A percentile compares a stretch with the other conserved stretches of the same genome.
Evolutionary conservation across 2,797 vertebrate genomes (phyloP).

Genomic region (Microchirus variegatus): DNA sequence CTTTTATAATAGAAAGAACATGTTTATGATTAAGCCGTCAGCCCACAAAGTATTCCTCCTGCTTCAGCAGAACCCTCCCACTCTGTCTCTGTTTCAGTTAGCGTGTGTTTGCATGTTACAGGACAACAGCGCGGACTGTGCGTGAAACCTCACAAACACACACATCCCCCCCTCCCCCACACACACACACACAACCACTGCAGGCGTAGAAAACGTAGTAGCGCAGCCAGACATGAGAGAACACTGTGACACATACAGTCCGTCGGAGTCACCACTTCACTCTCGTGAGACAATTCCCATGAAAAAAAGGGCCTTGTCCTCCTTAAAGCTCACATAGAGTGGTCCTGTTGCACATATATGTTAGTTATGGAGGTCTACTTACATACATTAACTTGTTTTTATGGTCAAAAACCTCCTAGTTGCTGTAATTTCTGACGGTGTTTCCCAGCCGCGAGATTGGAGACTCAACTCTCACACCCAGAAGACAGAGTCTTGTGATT

Average conservation of each 20-base stretch:
- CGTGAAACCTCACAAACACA: conserved; percentile 1
- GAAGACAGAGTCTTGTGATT: no score
- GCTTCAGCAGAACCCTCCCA: conserved; percentile 4
- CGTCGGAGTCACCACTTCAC: no score
- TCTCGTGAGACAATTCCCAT: no score
- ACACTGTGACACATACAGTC: not conserved
- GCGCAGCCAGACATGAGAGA: not conserved
- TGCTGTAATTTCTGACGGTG: no score
- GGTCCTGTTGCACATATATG: no score
- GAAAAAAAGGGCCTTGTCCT: no score
- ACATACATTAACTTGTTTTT: no score
- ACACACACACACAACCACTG: not conserved
- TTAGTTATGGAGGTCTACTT: no score
- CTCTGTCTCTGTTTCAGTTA: conserved; percentile 10
- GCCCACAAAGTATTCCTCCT: conserved; percentile 19
- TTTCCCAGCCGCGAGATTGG: no score
- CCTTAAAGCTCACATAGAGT: no score
- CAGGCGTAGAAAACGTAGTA: not conserved
- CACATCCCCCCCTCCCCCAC: not conserved
- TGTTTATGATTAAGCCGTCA: conserved; percentile 47
- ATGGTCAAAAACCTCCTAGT: no score
- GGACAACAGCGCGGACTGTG: conserved; percentile 11
- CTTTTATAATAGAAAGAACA: conserved; percentile 13
- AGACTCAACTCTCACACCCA: no score
- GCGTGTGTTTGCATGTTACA: conserved; percentile 23